Percentiles rank a stretch among this genome's conserved stretches.
Evolutionary conservation across 2,797 vertebrate species (phyloP).

Genomic region (Tapera naevia): DNA sequence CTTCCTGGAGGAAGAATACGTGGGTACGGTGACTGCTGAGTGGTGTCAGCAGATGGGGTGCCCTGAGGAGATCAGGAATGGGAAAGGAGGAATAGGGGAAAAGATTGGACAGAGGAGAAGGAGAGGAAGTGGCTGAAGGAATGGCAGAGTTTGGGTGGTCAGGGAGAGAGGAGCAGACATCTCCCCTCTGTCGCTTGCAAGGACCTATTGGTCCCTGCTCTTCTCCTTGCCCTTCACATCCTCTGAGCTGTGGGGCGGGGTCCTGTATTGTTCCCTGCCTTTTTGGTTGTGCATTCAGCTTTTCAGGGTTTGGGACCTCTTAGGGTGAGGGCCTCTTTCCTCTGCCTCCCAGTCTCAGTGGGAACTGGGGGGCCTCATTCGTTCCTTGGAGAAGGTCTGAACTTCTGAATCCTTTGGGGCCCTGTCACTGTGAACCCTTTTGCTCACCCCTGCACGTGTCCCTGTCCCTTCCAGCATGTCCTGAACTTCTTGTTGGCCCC

Average conservation of each 20-base stretch:
- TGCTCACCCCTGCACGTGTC: neutral
- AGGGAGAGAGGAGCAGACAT: neutral
- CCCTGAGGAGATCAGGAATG: neutral
- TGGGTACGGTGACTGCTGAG: neutral
- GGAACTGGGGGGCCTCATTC: neutral
- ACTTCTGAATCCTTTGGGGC: neutral
- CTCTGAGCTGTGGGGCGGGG: neutral
- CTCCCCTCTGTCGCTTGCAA: neutral
- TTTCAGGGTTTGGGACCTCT: neutral
- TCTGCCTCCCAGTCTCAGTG: neutral
- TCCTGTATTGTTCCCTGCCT: neutral
- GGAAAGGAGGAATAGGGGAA: neutral
- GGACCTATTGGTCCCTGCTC: neutral
- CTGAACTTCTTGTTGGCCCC: conserved; percentile 4
- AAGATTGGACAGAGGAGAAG: neutral
- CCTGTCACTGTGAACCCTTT: neutral
- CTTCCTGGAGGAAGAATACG: neutral
- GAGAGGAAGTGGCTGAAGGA: neutral
- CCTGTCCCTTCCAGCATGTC: neutral
- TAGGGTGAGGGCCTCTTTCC: neutral
- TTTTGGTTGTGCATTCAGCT: neutral
- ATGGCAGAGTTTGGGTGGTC: neutral
- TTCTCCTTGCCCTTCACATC: neutral
- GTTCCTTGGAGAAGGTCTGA: neutral
- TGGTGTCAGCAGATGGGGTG: neutral